A percentile compares a stretch with the other conserved stretches of the same genome.
Conservation (phyloP, 1,140 invertebrate genomes). For the Drosophila paulistorum region DNA sequence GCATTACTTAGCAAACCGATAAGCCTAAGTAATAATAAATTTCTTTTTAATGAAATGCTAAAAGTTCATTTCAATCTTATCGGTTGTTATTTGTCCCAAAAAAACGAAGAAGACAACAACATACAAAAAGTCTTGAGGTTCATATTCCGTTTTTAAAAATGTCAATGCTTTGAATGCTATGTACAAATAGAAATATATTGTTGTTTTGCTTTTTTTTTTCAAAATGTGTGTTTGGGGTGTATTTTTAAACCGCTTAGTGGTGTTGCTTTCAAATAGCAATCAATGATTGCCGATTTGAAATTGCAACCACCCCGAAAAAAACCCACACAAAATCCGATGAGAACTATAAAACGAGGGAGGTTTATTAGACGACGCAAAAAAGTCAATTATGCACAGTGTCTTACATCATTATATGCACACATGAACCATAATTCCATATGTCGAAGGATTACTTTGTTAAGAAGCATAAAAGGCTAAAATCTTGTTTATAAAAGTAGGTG, state of each 20-base stretch:
- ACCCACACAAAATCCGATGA: background rate
- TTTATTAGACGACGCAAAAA: slow-evolving; percentile 25
- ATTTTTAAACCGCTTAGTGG: slow-evolving; percentile 32
- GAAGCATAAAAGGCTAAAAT: background rate
- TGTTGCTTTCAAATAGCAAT: slow-evolving; percentile 44
- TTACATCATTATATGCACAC: background rate
- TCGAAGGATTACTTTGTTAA: background rate
- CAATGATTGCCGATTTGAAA: slow-evolving; percentile 10
- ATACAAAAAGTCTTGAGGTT: background rate
- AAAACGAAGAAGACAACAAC: background rate
- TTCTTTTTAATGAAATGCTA: slow-evolving; percentile 68
- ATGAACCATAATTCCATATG: background rate
- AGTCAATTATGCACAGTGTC: slow-evolving; percentile 28
- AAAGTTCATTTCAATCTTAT: slow-evolving; percentile 55
- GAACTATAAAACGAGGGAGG: slow-evolving; percentile 25
- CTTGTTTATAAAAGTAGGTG: too few relatives aligned
- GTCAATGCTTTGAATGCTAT: slow-evolving; percentile 21
- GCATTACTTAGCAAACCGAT: slow-evolving; percentile 40
- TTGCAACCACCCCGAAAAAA: slow-evolving; percentile 33
- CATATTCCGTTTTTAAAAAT: slow-evolving; percentile 27
- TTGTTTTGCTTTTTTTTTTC: slow-evolving; percentile 1
- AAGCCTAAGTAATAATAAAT: slow-evolving; percentile 74
- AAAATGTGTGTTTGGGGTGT: slow-evolving; percentile 1
- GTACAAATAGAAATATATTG: background rate
- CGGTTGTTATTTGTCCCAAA: slow-evolving; percentile 18